Evolutionary conservation across 2,797 vertebrate genomes (phyloP).

Genomic region (Aplochiton taeniatus): DNA sequence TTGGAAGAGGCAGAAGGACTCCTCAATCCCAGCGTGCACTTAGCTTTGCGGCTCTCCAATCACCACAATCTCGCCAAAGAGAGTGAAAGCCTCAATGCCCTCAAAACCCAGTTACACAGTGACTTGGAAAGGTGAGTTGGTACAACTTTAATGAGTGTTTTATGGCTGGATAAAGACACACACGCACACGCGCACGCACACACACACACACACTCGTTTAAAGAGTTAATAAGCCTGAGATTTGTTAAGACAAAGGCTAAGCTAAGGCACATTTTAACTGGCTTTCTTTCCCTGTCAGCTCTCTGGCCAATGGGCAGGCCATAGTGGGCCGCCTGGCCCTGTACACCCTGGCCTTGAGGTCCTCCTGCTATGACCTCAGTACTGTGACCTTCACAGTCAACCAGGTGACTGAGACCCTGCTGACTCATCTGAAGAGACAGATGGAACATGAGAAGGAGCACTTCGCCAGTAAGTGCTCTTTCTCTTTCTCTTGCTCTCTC

Average conservation of each 20-base stretch:
- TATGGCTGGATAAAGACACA: no score
- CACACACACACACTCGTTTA: no score
- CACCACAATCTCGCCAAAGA: slow-evolving; percentile 76
- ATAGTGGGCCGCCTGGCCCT: slow-evolving; percentile 81
- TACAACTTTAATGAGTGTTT: neutral
- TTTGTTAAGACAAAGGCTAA: neutral
- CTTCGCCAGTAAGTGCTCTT: slow-evolving; percentile 70
- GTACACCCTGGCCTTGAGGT: slow-evolving; percentile 83
- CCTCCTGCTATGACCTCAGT: slow-evolving; percentile 77
- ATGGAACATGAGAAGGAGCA: slow-evolving; percentile 83
- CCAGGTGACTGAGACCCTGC: slow-evolving; percentile 58
- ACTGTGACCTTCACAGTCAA: slow-evolving; percentile 60
- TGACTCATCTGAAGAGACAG: slow-evolving; percentile 83
- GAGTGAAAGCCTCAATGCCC: slow-evolving; percentile 69
- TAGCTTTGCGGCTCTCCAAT: slow-evolving; percentile 85
- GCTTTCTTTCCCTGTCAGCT: slow-evolving; percentile 50
- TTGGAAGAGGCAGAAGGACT: slow-evolving; percentile 48
- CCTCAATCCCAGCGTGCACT: slow-evolving; percentile 85
- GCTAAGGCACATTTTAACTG: neutral
- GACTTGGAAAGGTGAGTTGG: slow-evolving; percentile 76
- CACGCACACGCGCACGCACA: no score
- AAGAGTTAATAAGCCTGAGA: no score
- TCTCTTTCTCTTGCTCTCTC: slow-evolving; percentile 3
- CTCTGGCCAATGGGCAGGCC: slow-evolving; percentile 45
- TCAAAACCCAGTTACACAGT: slow-evolving; percentile 73